Percentiles rank a stretch among this genome's conserved stretches.
Evolutionary conservation across 2,888 invertebrate genomes (phyloP).

Genomic region (Ptychoptera albimana): DNA sequence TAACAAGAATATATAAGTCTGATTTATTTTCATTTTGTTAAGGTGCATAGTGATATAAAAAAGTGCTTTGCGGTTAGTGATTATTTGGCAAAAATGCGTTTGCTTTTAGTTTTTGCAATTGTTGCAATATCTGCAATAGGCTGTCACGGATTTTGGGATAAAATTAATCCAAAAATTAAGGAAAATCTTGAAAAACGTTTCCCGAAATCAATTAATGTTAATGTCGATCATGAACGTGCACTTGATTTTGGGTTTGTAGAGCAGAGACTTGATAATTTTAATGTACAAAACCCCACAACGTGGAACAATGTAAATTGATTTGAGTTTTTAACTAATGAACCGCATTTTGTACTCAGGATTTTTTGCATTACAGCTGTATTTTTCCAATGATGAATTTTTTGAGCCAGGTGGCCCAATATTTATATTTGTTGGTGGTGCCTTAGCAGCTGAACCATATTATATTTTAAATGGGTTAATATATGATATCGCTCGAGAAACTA

Average conservation of each 20-base stretch:
- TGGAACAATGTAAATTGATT: neutral
- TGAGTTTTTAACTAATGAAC: neutral
- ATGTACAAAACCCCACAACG: neutral
- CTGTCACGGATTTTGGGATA: neutral
- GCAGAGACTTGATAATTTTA: neutral
- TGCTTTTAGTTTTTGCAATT: neutral
- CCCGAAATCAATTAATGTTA: too few species aligned
- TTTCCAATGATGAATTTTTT: conserved; percentile 26
- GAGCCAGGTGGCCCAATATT: conserved; percentile 36
- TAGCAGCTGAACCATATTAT: conserved; percentile 39
- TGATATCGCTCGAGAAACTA: conserved; percentile 33
- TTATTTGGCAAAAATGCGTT: too few species aligned
- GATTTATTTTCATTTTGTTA: too few species aligned
- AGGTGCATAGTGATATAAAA: too few species aligned
- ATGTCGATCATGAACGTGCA: too few species aligned
- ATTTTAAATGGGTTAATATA: conserved; percentile 38
- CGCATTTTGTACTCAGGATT: too few species aligned
- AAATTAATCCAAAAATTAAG: too few species aligned
- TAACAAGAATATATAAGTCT: too few species aligned
- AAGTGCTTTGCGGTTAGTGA: too few species aligned
- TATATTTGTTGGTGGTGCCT: conserved; percentile 54
- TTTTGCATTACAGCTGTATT: conserved; percentile 36
- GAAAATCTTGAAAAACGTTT: too few species aligned
- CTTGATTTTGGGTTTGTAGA: neutral
- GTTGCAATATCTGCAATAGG: neutral